These are phyloP conservation scores for Spinus pinus DNA, from an alignment of 2,797 vertebrate species.

Conservation along the genomic window DNA sequence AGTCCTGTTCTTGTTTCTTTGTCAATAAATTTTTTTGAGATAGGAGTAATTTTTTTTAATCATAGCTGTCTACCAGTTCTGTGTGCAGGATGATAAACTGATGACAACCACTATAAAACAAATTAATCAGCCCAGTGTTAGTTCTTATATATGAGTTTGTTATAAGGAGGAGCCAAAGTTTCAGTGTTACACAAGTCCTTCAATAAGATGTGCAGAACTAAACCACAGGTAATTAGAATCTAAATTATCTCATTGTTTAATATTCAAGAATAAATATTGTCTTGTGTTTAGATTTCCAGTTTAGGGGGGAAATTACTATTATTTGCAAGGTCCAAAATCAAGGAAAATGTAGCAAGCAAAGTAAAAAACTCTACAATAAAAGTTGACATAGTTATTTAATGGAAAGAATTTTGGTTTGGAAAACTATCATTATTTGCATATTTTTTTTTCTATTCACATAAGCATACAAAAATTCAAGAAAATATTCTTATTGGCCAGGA, in stretches of 20 bases:
- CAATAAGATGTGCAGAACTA: not conserved
- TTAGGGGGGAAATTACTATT: not conserved
- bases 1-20: not conserved
- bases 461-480: not conserved
- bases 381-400: not conserved
- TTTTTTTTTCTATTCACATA: not conserved
- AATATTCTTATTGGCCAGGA: not conserved
- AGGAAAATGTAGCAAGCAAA: not conserved
- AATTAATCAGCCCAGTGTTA: not conserved
- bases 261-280: not conserved
- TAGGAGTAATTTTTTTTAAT: not conserved
- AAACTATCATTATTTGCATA: not conserved
- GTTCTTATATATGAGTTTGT: not conserved
- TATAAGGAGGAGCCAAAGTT: not conserved
- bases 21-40: not conserved
- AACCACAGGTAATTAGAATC: not conserved
- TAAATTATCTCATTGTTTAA: not conserved
- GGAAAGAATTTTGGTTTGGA: not conserved
- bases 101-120: not conserved
- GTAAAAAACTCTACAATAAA: not conserved
- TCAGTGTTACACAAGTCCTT: not conserved
- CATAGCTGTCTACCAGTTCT: not conserved
- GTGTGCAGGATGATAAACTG: not conserved
- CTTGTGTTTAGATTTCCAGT: not conserved
- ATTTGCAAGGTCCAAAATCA: not conserved